phyloP scores from a whole-genome alignment of 2,888 invertebrate genomes.

The Tinea trinotella region DNA sequence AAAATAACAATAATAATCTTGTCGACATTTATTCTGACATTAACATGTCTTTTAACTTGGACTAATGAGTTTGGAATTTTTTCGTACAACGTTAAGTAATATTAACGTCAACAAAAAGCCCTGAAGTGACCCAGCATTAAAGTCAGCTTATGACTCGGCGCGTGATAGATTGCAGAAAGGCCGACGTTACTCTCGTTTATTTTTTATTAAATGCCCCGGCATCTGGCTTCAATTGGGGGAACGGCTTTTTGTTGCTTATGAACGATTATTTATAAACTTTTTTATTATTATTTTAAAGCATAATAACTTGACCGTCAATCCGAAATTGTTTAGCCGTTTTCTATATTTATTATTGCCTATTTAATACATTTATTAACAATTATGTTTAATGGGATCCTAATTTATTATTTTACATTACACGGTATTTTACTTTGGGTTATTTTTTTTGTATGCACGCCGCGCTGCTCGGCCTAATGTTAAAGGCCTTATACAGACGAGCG shows the following conservation, averaged over 20 bases:
- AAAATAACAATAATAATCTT: background rate
- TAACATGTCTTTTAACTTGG: slow-evolving; percentile 53
- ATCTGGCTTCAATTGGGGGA: slow-evolving; percentile 60
- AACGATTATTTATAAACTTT: slow-evolving; percentile 19
- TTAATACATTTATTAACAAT: too few species aligned
- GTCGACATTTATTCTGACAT: slow-evolving; percentile 28
- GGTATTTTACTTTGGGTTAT: too few species aligned
- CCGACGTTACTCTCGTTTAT: slow-evolving; percentile 42
- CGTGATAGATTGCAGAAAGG: slow-evolving; percentile 63
- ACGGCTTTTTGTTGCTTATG: slow-evolving; percentile 43
- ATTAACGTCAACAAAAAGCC: slow-evolving; percentile 66
- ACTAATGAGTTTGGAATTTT: slow-evolving; percentile 48
- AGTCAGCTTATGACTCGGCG: slow-evolving; percentile 65
- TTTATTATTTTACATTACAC: too few species aligned
- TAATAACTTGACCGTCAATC: background rate
- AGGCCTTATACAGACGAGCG: too few species aligned
- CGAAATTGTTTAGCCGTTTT: background rate
- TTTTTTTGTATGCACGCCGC: too few species aligned
- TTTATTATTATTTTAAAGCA: background rate
- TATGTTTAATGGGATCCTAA: too few species aligned
- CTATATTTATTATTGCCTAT: too few species aligned
- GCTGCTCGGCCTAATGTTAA: too few species aligned
- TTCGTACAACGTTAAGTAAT: slow-evolving; percentile 51
- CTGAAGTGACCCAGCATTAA: slow-evolving; percentile 69
- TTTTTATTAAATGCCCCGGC: slow-evolving; percentile 60